phyloP scores from a whole-genome alignment of 2,797 vertebrate genomes.

The Gadopsis bispinosus region DNA sequence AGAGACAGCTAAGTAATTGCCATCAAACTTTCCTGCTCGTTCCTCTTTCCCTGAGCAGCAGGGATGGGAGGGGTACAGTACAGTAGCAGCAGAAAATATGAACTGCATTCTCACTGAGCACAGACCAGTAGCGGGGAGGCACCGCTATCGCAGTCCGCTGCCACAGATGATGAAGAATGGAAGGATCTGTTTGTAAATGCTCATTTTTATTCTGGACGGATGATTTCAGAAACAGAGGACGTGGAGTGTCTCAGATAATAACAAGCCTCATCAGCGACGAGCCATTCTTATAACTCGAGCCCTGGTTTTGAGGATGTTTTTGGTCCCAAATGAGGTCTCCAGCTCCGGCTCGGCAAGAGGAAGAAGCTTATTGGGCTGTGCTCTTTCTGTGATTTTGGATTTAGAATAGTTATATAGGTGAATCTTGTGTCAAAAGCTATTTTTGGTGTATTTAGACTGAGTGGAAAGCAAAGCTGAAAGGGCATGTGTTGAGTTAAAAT shows the following conservation, averaged over 20 bases:
- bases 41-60: constrained; percentile 57
- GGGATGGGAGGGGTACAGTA: constrained; percentile 72
- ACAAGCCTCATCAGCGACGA: constrained; percentile 19
- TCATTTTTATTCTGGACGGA: constrained; percentile 38
- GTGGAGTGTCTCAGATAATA: constrained; percentile 26
- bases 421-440: constrained; percentile 19
- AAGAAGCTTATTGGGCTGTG: constrained; percentile 43
- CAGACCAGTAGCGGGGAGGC: constrained; percentile 70
- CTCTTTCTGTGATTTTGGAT: constrained; percentile 44
- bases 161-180: constrained; percentile 41
- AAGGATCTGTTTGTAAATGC: constrained; percentile 36
- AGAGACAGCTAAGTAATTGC: constrained; percentile 83
- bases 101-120: constrained; percentile 73
- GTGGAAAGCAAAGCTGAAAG: constrained; percentile 35
- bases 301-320: constrained; percentile 28
- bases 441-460: constrained; percentile 28
- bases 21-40: constrained; percentile 78
- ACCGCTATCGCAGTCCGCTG: constrained; percentile 48
- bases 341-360: constrained; percentile 50
- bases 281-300: constrained; percentile 35
- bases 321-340: constrained; percentile 47
- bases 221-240: constrained; percentile 50
- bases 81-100: constrained; percentile 74
- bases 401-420: constrained; percentile 36
- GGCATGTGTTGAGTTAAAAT: constrained; percentile 32